Conservation (phyloP, 2,113 vertebrate species). For the Tachycineta bicolor region DNA sequence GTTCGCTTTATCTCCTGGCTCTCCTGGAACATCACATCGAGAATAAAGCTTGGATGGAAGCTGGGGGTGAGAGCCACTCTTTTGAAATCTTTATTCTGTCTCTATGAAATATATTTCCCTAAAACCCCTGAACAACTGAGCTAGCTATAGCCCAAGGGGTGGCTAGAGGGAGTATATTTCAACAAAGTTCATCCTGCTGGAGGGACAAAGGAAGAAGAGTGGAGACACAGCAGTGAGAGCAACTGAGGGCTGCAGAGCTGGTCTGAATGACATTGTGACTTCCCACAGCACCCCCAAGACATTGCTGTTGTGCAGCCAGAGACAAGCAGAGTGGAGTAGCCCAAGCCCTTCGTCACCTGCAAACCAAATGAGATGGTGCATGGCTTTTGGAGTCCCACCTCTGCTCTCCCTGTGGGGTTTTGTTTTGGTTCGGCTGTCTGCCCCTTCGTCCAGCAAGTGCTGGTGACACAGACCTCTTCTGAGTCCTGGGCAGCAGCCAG, state of each 20-base stretch:
- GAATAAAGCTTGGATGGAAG: too few relatives aligned
- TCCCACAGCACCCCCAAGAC: background rate
- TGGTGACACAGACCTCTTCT: background rate
- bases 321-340: background rate
- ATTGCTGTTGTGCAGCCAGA: background rate
- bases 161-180: too few relatives aligned
- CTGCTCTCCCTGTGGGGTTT: too few relatives aligned
- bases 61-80: too few relatives aligned
- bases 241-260: background rate
- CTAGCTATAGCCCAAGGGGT: too few relatives aligned
- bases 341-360: background rate
- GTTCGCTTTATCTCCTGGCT: too few relatives aligned
- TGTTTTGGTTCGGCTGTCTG: background rate
- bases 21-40: too few relatives aligned
- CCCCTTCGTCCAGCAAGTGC: background rate
- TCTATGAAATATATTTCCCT: too few relatives aligned
- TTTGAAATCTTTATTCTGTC: too few relatives aligned
- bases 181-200: background rate
- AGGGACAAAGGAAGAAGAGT: background rate
- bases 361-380: background rate
- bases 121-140: too few relatives aligned
- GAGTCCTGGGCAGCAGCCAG: too few relatives aligned
- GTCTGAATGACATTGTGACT: background rate
- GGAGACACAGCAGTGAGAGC: background rate
- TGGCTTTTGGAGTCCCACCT: background rate